Evolutionary conservation across 1,140 invertebrate species (phyloP).

Genomic region (Anadara kagoshimensis): DNA sequence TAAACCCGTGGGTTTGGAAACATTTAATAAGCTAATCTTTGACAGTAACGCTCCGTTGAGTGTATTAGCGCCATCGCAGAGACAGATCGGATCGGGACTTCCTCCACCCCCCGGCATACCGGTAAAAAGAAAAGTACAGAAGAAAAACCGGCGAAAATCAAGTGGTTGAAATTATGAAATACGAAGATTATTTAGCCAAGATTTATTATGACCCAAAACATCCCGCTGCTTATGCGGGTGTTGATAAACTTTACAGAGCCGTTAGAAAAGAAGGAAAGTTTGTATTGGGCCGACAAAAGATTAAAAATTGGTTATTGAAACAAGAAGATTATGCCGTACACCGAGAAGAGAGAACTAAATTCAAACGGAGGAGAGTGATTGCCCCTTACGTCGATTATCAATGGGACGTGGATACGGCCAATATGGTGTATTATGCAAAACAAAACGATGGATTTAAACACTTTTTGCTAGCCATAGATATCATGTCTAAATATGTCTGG

Average conservation of each 20-base stretch:
- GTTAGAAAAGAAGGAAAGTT: slow-evolving; percentile 17
- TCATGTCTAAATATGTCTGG: slow-evolving; percentile 12
- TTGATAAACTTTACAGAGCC: slow-evolving; percentile 20
- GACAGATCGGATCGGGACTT: too few species aligned
- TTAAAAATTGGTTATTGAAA: slow-evolving; percentile 21
- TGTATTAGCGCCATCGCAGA: too few species aligned
- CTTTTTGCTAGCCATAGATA: slow-evolving; percentile 14
- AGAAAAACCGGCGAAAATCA: too few species aligned
- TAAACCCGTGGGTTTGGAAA: too few species aligned
- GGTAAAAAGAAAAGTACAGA: too few species aligned
- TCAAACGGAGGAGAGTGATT: slow-evolving; percentile 6
- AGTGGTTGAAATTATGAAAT: too few species aligned
- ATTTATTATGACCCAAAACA: slow-evolving; percentile 20
- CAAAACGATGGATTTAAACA: slow-evolving; percentile 3
- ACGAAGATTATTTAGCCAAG: too few species aligned
- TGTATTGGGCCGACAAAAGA: slow-evolving; percentile 12
- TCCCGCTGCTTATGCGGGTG: slow-evolving; percentile 6
- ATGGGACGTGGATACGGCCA: slow-evolving; percentile 21
- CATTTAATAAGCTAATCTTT: too few species aligned
- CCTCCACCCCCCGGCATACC: too few species aligned
- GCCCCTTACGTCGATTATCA: slow-evolving; percentile 18
- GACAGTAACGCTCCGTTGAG: too few species aligned
- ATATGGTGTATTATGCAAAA: neutral
- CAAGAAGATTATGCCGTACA: slow-evolving; percentile 13
- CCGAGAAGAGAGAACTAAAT: neutral